Percentiles rank a stretch among this genome's conserved stretches.
Conservation (phyloP, 2,113 vertebrate species). For the Pithys albifrons region DNA sequence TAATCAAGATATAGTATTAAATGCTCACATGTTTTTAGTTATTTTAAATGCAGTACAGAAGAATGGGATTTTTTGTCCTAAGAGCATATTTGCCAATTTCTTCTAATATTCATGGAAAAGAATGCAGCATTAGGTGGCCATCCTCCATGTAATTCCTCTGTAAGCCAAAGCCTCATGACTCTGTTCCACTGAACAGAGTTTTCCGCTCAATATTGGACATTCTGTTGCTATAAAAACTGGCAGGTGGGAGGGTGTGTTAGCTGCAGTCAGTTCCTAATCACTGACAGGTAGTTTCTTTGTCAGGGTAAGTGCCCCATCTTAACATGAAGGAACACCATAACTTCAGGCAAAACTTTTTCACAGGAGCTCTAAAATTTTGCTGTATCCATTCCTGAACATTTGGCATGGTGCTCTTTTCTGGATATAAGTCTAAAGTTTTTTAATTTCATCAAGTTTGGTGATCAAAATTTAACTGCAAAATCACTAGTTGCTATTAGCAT, state of each 20-base stretch:
- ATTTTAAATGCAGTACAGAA: not conserved
- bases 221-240: not conserved
- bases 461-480: not conserved
- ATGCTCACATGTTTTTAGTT: not conserved
- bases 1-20: not conserved
- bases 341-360: not conserved
- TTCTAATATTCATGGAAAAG: not conserved
- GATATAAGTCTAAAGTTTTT: not conserved
- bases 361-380: not conserved
- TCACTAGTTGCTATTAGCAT: not conserved
- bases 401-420: not conserved
- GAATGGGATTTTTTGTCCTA: not conserved
- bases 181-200: not conserved
- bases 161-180: not conserved
- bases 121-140: not conserved
- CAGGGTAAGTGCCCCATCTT: not conserved
- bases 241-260: rapidly evolving
- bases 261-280: not conserved
- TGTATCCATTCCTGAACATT: not conserved
- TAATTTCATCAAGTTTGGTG: not conserved
- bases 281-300: not conserved
- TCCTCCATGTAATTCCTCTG: not conserved
- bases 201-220: not conserved
- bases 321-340: not conserved
- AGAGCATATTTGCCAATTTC: not conserved